Evolutionary conservation across 2,113 vertebrate genomes (phyloP).

Genomic region (Zosterops pallidus): DNA sequence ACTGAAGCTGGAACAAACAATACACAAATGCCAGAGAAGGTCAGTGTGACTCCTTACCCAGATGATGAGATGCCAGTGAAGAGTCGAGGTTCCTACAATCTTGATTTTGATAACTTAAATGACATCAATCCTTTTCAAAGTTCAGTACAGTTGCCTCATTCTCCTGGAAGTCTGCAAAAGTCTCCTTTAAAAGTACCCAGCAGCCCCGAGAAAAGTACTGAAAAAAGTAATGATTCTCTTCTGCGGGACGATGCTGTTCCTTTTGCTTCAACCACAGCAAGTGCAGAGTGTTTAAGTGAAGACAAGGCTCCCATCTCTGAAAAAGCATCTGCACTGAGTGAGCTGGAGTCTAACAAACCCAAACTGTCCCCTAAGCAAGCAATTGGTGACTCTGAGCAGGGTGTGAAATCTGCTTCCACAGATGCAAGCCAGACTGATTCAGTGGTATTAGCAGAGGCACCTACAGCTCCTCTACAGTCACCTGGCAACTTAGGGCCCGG

Average conservation of each 20-base stretch:
- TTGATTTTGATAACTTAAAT: constrained; percentile 65
- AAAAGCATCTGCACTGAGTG: neutral
- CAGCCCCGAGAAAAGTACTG: neutral
- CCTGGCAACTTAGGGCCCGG: constrained; percentile 68
- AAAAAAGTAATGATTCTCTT: neutral
- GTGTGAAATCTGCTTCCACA: neutral
- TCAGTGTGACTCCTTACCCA: neutral
- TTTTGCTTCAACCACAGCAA: neutral
- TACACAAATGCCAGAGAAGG: constrained; percentile 23
- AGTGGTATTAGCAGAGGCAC: neutral
- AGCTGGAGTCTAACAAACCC: neutral
- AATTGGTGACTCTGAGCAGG: neutral
- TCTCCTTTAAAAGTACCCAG: neutral
- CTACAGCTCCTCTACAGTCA: constrained; percentile 12
- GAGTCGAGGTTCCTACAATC: constrained; percentile 68
- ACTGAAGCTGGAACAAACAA: neutral
- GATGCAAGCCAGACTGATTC: neutral
- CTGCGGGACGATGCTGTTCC: neutral
- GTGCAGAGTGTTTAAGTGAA: neutral
- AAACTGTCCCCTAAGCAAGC: neutral
- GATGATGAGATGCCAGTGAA: constrained; percentile 38
- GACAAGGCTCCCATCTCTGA: neutral
- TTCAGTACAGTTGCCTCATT: constrained; percentile 15
- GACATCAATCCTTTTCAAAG: constrained; percentile 36
- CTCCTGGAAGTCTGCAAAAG: neutral